phyloP scores from a whole-genome alignment of 1,140 invertebrate genomes.

The Megalonaias nervosa region DNA sequence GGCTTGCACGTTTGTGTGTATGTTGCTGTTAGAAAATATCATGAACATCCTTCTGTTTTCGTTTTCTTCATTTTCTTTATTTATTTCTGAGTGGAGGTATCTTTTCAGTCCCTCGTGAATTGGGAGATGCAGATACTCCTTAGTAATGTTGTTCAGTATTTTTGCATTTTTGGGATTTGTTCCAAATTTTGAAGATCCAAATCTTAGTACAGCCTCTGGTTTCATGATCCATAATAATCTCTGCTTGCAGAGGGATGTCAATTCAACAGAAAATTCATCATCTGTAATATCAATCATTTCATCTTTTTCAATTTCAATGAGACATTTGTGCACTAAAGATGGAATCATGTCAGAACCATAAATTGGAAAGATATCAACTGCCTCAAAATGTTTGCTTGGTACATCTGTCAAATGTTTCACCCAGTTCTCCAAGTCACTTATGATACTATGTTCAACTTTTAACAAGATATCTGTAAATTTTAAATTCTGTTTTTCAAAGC shows the following conservation, averaged over 20 bases:
- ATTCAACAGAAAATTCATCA: background rate
- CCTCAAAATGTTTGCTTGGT: background rate
- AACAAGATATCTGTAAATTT: constrained; percentile 30
- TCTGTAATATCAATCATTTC: too few species aligned
- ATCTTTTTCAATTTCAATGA: background rate
- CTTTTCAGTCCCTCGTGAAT: constrained; percentile 11
- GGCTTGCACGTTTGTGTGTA: constrained; percentile 5
- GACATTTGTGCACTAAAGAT: constrained; percentile 7
- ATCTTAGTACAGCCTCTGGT: constrained; percentile 20
- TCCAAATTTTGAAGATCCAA: background rate
- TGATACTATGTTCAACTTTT: constrained; percentile 13
- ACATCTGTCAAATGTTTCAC: background rate
- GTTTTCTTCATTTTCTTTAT: background rate
- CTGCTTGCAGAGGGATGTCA: background rate
- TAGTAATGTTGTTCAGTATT: constrained; percentile 13
- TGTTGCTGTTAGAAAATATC: constrained; percentile 24
- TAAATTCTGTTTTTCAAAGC: constrained; percentile 53
- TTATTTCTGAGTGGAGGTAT: constrained; percentile 5
- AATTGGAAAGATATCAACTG: constrained; percentile 13
- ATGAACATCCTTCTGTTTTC: constrained; percentile 1
- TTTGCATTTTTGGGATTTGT: background rate
- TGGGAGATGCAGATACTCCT: constrained; percentile 16
- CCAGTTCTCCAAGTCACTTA: constrained; percentile 27
- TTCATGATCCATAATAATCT: constrained; percentile 11
- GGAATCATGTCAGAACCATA: constrained; percentile 17